Evolutionary conservation across 2,113 vertebrate species (phyloP).

Genomic region (Pan paniscus): DNA sequence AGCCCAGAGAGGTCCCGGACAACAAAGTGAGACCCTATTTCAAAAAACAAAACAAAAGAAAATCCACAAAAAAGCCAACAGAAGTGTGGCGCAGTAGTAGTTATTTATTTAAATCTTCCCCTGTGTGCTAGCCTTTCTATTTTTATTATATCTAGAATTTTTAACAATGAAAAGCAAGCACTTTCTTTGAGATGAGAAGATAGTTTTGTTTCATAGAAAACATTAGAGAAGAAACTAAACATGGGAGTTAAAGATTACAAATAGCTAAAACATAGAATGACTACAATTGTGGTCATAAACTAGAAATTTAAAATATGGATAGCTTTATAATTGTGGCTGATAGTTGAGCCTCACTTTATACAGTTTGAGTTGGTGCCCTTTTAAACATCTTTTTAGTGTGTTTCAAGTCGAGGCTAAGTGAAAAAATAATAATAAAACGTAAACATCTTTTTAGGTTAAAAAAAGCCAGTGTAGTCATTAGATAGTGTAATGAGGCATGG

Average conservation of each 20-base stretch:
- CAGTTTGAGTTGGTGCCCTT: not conserved
- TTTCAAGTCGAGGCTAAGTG: too few relatives aligned
- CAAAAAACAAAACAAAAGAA: not conserved
- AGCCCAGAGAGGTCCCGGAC: too few relatives aligned
- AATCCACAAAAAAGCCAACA: not conserved
- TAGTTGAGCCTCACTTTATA: not conserved
- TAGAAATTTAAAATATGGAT: not conserved
- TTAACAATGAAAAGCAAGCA: not conserved
- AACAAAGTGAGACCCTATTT: not conserved
- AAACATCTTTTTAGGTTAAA: not conserved
- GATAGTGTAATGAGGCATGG: not conserved
- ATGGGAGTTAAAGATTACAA: not conserved
- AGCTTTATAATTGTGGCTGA: not conserved
- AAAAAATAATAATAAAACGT: too few relatives aligned
- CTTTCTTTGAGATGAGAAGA: not conserved
- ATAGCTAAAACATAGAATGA: not conserved
- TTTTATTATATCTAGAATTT: conserved; percentile 5
- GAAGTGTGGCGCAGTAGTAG: not conserved
- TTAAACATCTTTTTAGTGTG: not conserved
- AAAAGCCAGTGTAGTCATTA: not conserved
- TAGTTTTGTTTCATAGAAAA: not conserved
- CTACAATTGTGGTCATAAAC: not conserved
- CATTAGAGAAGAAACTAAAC: not conserved
- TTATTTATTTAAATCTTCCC: not conserved
- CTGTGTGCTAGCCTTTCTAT: not conserved